Percentiles rank a stretch among this genome's conserved stretches.
phyloP scores from a whole-genome alignment of 1,140 invertebrate genomes.

The Mizuhopecten yessoensis region DNA sequence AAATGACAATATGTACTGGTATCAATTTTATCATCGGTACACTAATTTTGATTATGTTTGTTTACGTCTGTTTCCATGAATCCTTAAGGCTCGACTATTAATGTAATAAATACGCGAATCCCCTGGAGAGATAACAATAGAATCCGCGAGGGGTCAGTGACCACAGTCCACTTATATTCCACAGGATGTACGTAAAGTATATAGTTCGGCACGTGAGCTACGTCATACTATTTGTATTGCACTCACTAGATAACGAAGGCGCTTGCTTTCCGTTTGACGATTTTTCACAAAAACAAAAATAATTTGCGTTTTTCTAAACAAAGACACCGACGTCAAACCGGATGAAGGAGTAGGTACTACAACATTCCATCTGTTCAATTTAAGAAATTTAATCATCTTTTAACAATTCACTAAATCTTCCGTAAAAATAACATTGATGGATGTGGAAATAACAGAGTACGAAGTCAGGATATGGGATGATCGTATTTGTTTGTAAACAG shows the following conservation, averaged over 20 bases:
- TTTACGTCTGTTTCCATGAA: background rate
- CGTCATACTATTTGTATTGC: too few species aligned
- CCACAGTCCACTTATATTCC: background rate
- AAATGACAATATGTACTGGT: background rate
- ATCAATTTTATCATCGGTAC: background rate
- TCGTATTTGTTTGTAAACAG: slow-evolving; percentile 1
- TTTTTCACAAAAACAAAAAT: background rate
- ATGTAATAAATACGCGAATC: too few species aligned
- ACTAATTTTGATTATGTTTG: background rate
- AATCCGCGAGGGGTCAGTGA: background rate
- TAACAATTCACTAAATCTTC: background rate
- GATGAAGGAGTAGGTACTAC: background rate
- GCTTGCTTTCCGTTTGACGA: background rate
- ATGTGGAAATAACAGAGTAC: background rate
- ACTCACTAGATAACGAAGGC: background rate
- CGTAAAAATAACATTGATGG: background rate
- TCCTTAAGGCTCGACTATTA: background rate
- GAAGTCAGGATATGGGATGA: background rate
- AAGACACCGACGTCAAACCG: background rate
- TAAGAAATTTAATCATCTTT: background rate
- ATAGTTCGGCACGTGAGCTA: too few species aligned
- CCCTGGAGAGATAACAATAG: background rate
- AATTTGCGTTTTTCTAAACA: background rate
- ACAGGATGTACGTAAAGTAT: too few species aligned
- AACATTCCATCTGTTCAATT: background rate